Evolutionary conservation across 2,113 vertebrate species (phyloP).

Genomic region (Zapornia atra): DNA sequence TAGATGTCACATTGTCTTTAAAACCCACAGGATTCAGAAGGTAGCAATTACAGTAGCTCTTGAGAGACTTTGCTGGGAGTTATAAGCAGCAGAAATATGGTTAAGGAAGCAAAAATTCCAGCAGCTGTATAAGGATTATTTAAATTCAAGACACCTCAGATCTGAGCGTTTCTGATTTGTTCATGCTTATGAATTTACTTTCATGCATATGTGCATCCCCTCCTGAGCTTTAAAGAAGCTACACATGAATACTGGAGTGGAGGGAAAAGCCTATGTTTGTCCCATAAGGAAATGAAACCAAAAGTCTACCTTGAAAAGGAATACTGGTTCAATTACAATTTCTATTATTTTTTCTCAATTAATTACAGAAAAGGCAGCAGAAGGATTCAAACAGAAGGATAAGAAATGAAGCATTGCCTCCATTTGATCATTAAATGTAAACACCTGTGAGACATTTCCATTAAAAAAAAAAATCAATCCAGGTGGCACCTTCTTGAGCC

Average conservation of each 20-base stretch:
- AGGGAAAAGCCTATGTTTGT: not conserved
- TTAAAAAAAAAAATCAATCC: not conserved
- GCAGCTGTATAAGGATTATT: conserved; percentile 6
- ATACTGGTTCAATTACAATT: not conserved
- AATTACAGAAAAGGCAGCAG: not conserved
- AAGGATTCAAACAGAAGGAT: not conserved
- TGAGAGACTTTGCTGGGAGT: not conserved
- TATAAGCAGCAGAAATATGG: not conserved
- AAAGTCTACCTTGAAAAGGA: not conserved
- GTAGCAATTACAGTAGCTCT: not conserved
- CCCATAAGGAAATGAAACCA: not conserved
- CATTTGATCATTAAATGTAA: conserved; percentile 6
- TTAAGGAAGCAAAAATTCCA: not conserved
- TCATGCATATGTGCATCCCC: not conserved
- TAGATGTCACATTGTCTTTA: not conserved
- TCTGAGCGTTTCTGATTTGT: not conserved
- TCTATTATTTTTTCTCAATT: not conserved
- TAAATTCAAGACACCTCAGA: not conserved
- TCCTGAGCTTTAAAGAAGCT: not conserved
- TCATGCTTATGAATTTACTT: not conserved
- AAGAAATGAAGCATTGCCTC: not conserved
- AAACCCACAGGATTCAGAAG: not conserved
- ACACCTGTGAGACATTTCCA: not conserved
- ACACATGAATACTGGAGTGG: not conserved
- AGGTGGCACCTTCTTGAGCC: not conserved